Evolutionary conservation across 2,797 vertebrate genomes (phyloP).

Genomic region (Chromis chromis): DNA sequence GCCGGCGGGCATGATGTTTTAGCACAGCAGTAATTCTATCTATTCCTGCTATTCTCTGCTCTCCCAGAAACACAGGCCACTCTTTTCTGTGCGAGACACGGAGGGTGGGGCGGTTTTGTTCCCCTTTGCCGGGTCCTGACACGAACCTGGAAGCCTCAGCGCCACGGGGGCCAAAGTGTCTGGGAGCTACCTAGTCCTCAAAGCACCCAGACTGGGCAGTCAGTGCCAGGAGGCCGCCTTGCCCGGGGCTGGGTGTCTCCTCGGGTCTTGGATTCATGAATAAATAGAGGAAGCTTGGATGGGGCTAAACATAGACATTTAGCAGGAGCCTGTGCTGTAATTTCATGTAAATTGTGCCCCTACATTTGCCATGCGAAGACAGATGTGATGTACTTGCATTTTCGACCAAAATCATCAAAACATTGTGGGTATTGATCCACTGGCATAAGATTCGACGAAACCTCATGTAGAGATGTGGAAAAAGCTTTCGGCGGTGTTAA

Average conservation of each 20-base stretch:
- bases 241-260: conserved; percentile 46
- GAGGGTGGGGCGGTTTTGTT: conserved; percentile 67
- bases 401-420: conserved; percentile 35
- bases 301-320: conserved; percentile 43
- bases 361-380: conserved; percentile 34
- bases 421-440: conserved; percentile 31
- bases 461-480: conserved; percentile 41
- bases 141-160: conserved; percentile 70
- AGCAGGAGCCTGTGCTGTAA: conserved; percentile 31
- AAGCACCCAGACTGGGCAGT: conserved; percentile 54
- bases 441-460: conserved; percentile 40
- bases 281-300: conserved; percentile 27
- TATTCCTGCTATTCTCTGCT: conserved; percentile 50
- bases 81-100: conserved; percentile 37
- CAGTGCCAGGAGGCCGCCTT: conserved; percentile 54
- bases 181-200: conserved; percentile 71
- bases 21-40: conserved; percentile 65
- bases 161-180: conserved; percentile 65
- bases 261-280: conserved; percentile 27
- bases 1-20: conserved; percentile 54
- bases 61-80: conserved; percentile 46
- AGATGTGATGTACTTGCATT: conserved; percentile 35
- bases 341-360: conserved; percentile 44
- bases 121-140: conserved; percentile 57
- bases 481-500: conserved; percentile 26